Base-by-base conservation (phyloP, 1,140 invertebrate genomes). In the Venustaconcha ellipsiformis region DNA sequence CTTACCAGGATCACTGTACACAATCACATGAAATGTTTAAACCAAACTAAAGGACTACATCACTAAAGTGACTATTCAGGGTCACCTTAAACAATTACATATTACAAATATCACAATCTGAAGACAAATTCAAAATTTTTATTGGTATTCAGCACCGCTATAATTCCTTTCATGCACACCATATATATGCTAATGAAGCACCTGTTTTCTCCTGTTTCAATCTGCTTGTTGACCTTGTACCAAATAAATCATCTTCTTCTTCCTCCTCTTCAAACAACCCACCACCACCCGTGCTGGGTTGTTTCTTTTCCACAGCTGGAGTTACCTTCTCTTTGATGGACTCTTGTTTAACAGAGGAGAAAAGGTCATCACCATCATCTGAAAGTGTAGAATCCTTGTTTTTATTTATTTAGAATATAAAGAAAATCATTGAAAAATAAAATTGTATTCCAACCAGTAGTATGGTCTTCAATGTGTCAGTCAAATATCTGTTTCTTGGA, bases 221-320 rank as follows among this genome's bases (percentile, higher is more conserved):
- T 23, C 65, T 76, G 8, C 26, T 55, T 14, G 74, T 17, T 4
- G 37, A 48, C 11, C 11, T 48, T 48, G 37, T 48, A 18, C 64
- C 69, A 70, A 83, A 81, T 26, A 81, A 26, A 70, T 82, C 79
- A 62, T 82, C 82, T 20, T 82, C 79, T 11, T 83, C 83, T 6
- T 82, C 84, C 20, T 85, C 81, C 62, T 85, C 80, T 67, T 82
- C 80, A 77, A 84, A 81, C 57, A 82, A 57, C 13, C 82, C 82
- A 6, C 80, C 79, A 59, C 78, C 78, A 26, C 65, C 74, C 59
- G 72, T 58, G 66, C 57, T n/a, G 55, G 56, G 57, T 23, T 56
- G 37, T n/a, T 13, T 48, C 62, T 67, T 67, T 26, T 67, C 48
- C 26, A 48, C 63, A 37, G 70, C 64, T 17, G 55, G 14, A n/a